Base-by-base conservation (phyloP, 2,797 vertebrate species). In the Poeciliopsis turneri region DNA sequence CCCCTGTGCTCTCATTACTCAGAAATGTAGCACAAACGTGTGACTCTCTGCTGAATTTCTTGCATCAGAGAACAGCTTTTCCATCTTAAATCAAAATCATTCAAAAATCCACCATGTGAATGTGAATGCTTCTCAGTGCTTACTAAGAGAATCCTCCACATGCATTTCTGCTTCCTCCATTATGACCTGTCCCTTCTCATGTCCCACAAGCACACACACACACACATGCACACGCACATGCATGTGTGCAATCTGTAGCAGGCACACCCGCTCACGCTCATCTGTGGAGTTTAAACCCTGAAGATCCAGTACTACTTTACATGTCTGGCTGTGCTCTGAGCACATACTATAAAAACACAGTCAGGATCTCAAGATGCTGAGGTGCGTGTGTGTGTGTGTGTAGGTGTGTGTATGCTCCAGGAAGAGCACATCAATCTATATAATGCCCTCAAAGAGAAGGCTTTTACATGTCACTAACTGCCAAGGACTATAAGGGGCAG, bases 371-470 rank as follows among this genome's bases (percentile, higher is more conserved):
- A 95, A 90, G 92, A 93, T 92, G 89, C 92, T 85, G 85, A 92
- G 90, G 93, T 92, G 92, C 78, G 93, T 89, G 89, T 71, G 76
- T 82, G 79, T 82, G 79, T 82, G 89, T 88, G 89, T 79, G 79
- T 86, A 20, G 47, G 89, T 85, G 88, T 90, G 76, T 89, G 90
- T 89, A 89, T 90, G 77, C 94, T 94, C 85, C 88, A 92, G 93
- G 94, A 94, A 84, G 91, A 94, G 91, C 93, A 94, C 93, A 95
- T 96, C 95, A 95, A 96, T 96, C 95, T 96, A 95, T 96, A 96
- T 96, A 96, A 96, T 95, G 95, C 94, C 93, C 93, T 95, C 93
- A 94, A 95, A 96, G 94, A 94, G 94, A 92, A 93, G 92, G 93
- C 93, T 95, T 95, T 94, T 95, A 95, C 95, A 95, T 95, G 95